Conservation (phyloP, 2,888 invertebrate genomes). For the Pristionchus arcanus region DNA sequence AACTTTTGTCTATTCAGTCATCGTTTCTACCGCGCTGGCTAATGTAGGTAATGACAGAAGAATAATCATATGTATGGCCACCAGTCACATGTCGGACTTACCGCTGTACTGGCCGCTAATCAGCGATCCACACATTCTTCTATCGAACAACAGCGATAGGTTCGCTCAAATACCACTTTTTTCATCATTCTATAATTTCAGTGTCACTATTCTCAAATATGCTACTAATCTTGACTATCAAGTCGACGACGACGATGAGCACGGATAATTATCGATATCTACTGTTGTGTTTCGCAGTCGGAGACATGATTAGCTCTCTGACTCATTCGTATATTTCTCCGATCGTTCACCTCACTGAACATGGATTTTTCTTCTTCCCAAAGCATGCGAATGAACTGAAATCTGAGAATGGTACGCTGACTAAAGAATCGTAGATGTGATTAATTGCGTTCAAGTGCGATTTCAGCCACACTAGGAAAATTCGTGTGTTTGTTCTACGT, state of each 20-base stretch:
- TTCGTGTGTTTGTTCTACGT: background rate
- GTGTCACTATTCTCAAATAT: background rate
- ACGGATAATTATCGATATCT: constrained; percentile 22
- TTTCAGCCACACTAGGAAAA: background rate
- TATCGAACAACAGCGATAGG: background rate
- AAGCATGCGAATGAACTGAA: background rate
- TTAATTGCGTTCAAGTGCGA: too few relatives aligned
- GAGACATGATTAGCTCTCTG: background rate
- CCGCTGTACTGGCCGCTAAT: background rate
- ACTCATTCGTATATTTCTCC: background rate
- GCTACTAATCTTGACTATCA: background rate
- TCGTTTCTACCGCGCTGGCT: background rate
- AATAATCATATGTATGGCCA: background rate
- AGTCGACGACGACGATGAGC: background rate
- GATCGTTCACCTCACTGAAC: background rate
- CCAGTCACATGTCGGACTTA: background rate
- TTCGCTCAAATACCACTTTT: background rate
- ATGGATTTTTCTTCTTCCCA: constrained; percentile 19
- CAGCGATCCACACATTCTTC: constrained; percentile 1
- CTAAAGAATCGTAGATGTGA: background rate
- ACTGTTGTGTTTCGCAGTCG: background rate
- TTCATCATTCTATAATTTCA: background rate
- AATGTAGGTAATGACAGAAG: too few relatives aligned
- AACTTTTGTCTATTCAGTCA: too few relatives aligned
- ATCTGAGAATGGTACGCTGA: background rate